A percentile compares a stretch with the other conserved stretches of the same genome.
These are phyloP conservation scores for Ivindomyrus marchei DNA, from an alignment of 2,113 vertebrate species.

Conservation along the genomic window DNA sequence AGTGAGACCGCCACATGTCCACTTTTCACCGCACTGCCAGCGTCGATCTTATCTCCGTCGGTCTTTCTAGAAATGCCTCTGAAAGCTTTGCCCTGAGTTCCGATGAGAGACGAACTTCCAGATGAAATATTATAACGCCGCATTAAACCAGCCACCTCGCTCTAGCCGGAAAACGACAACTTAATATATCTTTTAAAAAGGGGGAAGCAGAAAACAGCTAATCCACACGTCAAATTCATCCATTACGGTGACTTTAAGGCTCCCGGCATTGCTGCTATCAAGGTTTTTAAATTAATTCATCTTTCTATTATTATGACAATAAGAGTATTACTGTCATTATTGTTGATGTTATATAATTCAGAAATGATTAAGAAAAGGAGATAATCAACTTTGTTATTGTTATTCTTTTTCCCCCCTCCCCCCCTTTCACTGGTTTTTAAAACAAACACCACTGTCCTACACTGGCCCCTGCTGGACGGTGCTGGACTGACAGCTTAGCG, in stretches of 20 bases:
- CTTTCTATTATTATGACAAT: background rate
- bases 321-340: background rate
- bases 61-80: conserved; percentile 45
- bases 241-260: background rate
- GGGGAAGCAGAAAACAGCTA: conserved; percentile 9
- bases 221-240: background rate
- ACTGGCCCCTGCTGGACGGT: conserved; percentile 51
- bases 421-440: background rate
- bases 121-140: conserved; percentile 52
- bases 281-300: background rate
- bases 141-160: conserved; percentile 38
- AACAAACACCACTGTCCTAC: conserved; percentile 36
- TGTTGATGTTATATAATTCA: background rate
- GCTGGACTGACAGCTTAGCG: conserved; percentile 29
- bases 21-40: conserved; percentile 53
- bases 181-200: conserved; percentile 23
- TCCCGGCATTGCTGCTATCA: no score
- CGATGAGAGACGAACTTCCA: conserved; percentile 52
- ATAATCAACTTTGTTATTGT: background rate
- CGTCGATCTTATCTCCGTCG: conserved; percentile 53
- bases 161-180: conserved; percentile 20
- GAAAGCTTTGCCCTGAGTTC: conserved; percentile 48
- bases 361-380: background rate
- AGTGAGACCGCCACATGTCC: conserved; percentile 25
- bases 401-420: background rate